Evolutionary conservation across 2,113 vertebrate genomes (phyloP).

Genomic region (Semnornis frantzii): DNA sequence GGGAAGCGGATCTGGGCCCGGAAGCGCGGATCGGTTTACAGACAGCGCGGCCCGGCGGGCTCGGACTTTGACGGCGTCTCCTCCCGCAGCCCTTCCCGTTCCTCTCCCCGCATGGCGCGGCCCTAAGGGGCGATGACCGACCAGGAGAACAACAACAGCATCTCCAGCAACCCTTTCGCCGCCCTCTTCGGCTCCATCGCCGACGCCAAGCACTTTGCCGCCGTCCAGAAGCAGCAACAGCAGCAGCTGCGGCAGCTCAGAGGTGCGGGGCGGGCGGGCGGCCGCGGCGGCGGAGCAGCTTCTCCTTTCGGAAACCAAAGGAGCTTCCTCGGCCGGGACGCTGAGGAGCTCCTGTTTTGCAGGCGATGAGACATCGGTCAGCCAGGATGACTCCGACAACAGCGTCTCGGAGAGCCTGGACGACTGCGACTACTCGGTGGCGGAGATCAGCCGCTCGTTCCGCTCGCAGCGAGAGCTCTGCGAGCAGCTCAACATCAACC

Average conservation of each 20-base stretch:
- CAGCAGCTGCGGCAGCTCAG: constrained; percentile 66
- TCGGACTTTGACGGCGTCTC: not conserved
- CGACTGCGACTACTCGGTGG: constrained; percentile 94
- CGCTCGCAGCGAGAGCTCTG: constrained; percentile 94
- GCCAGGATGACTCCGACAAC: constrained; percentile 95
- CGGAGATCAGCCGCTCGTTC: constrained; percentile 95
- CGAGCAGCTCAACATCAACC: constrained; percentile 98
- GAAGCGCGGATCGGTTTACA: not conserved
- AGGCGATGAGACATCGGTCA: constrained; percentile 86
- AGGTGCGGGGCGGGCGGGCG: constrained; percentile 71
- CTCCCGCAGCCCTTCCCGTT: not conserved
- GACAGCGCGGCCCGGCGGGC: not conserved
- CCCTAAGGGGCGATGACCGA: constrained; percentile 92
- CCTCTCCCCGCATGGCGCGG: constrained; percentile 4
- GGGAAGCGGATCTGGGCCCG: not conserved
- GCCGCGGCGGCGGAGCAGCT: not conserved
- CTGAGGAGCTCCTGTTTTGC: not conserved
- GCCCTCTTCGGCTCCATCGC: constrained; percentile 96
- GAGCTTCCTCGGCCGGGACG: too few species aligned
- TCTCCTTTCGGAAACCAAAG: too few species aligned
- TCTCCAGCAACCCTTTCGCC: constrained; percentile 96
- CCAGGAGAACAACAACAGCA: constrained; percentile 99
- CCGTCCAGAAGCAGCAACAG: constrained; percentile 84
- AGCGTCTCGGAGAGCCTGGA: constrained; percentile 95
- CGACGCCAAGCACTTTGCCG: constrained; percentile 95